These are phyloP conservation scores for Coelopa pilipes DNA, from an alignment of 2,888 invertebrate species.

Conservation along the genomic window DNA sequence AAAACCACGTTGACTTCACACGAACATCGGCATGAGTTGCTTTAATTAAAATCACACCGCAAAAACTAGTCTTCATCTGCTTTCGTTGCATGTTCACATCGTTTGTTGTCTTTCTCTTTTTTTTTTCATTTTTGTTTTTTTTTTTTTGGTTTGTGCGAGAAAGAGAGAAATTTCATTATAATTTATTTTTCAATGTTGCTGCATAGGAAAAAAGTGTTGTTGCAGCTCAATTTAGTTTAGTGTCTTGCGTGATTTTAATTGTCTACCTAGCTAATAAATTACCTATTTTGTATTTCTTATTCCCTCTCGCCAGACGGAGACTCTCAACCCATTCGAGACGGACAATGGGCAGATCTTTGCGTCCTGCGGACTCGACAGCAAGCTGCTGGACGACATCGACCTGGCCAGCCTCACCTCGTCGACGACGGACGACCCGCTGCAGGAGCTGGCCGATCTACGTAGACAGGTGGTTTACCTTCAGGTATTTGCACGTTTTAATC, in stretches of 20 bases:
- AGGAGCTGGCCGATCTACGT: constrained; percentile 82
- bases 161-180: too few species aligned
- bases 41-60: too few species aligned
- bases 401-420: constrained; percentile 71
- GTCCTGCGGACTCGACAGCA: constrained; percentile 70
- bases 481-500: constrained; percentile 68
- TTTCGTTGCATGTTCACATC: constrained; percentile 8
- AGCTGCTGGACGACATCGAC: constrained; percentile 63
- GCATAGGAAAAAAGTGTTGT: too few species aligned
- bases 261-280: too few species aligned
- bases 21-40: not conserved
- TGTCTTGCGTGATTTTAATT: too few species aligned
- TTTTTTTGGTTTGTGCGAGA: not conserved
- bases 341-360: constrained; percentile 76
- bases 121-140: too few species aligned
- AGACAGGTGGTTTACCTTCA: constrained; percentile 85
- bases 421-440: constrained; percentile 69
- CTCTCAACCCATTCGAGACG: constrained; percentile 88
- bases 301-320: constrained; percentile 75
- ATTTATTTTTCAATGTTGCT: too few species aligned
- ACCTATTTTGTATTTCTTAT: too few species aligned
- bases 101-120: too few species aligned
- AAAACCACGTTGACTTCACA: not conserved
- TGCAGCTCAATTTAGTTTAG: too few species aligned
- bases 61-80: not conserved